These are phyloP conservation scores for Chaetogeoica ovagalla DNA, from an alignment of 2,888 invertebrate species.

Conservation along the genomic window DNA sequence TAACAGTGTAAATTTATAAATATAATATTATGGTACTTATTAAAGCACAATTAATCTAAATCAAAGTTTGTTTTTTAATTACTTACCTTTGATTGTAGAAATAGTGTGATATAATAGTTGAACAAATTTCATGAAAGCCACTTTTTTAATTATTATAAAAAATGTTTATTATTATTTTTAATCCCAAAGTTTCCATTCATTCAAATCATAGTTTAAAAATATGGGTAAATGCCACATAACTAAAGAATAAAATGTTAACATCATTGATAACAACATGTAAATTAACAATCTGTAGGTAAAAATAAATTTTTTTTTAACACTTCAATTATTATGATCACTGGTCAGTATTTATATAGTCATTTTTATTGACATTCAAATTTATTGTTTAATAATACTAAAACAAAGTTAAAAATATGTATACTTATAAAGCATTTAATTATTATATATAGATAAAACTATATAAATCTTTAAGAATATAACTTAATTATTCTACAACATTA, in stretches of 20 bases:
- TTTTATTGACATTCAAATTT: background rate
- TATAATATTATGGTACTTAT: conserved; percentile 20
- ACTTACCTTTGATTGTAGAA: conserved; percentile 47
- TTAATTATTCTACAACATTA: conserved; percentile 21
- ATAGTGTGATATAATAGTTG: conserved; percentile 37
- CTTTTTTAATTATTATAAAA: conserved; percentile 25
- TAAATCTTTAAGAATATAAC: conserved; percentile 11
- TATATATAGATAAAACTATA: background rate
- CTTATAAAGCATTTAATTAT: background rate
- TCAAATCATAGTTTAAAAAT: conserved; percentile 25
- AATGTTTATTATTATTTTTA: background rate
- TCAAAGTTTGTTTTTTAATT: conserved; percentile 39
- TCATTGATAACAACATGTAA: conserved; percentile 28
- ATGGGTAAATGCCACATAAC: conserved; percentile 1
- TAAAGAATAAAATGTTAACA: conserved; percentile 40
- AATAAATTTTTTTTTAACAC: conserved; percentile 1
- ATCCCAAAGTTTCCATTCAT: conserved; percentile 51
- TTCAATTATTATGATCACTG: background rate
- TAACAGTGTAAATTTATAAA: conserved; percentile 22
- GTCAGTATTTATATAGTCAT: background rate
- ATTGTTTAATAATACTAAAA: background rate
- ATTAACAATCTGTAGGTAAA: conserved; percentile 20
- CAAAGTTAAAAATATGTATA: conserved; percentile 1
- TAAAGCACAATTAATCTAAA: conserved; percentile 38
- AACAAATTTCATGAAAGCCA: conserved; percentile 36